Evolutionary conservation across 2,888 invertebrate species (phyloP).

Genomic region (Calliphora vomitoria): DNA sequence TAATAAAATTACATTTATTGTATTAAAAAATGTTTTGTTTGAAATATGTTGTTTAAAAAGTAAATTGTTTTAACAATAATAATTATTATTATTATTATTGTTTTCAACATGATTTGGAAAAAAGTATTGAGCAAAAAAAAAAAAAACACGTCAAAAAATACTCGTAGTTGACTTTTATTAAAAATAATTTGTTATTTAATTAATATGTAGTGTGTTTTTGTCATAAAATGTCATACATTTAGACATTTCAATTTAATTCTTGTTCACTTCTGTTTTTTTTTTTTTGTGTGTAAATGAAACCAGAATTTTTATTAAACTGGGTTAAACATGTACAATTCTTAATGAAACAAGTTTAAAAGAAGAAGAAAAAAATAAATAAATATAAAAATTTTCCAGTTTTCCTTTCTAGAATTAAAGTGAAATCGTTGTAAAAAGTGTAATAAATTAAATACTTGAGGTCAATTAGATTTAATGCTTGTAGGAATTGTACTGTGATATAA

Average conservation of each 20-base stretch:
- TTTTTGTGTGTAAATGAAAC: constrained; percentile 6
- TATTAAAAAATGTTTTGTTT: background rate
- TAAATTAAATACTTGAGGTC: background rate
- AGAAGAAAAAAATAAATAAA: background rate
- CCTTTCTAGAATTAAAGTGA: constrained; percentile 35
- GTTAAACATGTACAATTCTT: constrained; percentile 18
- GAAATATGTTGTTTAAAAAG: background rate
- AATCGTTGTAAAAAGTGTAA: constrained; percentile 17
- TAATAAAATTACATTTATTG: background rate
- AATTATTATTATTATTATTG: background rate
- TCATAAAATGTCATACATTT: constrained; percentile 10
- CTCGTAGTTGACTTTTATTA: background rate
- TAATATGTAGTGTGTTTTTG: constrained; percentile 1
- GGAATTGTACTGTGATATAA: background rate
- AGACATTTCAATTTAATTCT: constrained; percentile 28
- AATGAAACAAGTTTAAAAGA: constrained; percentile 39
- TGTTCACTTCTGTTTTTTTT: background rate
- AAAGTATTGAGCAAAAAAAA: background rate
- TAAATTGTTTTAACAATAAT: background rate
- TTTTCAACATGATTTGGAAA: background rate
- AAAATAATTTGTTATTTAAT: constrained; percentile 23
- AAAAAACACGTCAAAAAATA: background rate
- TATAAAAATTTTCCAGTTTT: constrained; percentile 24
- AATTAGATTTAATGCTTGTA: background rate
- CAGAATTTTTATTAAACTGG: constrained; percentile 20